phyloP scores from a whole-genome alignment of 2,888 invertebrate species.

The Hyposoter didymator region DNA sequence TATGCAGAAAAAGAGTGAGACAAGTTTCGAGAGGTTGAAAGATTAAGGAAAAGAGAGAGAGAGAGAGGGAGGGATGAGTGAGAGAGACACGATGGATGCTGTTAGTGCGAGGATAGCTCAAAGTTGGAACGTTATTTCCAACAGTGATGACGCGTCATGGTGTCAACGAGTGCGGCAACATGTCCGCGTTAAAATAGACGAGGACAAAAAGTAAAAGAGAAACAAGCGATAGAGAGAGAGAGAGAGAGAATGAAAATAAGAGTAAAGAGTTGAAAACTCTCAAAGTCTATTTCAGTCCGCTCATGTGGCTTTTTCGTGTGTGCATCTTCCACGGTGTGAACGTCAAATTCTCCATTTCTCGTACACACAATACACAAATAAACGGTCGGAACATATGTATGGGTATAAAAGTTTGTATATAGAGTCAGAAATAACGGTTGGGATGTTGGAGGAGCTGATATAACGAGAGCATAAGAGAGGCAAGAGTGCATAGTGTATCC shows the following conservation, averaged over 20 bases:
- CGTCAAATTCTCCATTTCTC: constrained; percentile 18
- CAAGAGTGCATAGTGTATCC: constrained; percentile 12
- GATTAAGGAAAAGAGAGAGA: constrained; percentile 2
- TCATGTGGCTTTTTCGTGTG: constrained; percentile 25
- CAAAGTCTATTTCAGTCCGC: constrained; percentile 32
- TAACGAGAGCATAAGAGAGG: constrained; percentile 41
- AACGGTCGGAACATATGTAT: not conserved
- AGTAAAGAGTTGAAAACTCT: constrained; percentile 31
- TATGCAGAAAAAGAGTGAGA: constrained; percentile 14
- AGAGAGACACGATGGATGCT: constrained; percentile 13
- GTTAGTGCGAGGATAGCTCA: constrained; percentile 24
- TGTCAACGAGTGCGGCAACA: constrained; percentile 62
- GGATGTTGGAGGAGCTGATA: not conserved
- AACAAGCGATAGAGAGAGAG: not conserved
- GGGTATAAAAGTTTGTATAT: constrained; percentile 6
- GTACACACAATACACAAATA: not conserved
- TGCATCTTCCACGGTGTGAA: constrained; percentile 9
- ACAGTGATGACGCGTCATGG: constrained; percentile 58
- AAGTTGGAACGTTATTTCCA: constrained; percentile 64
- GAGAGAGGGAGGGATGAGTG: constrained; percentile 11
- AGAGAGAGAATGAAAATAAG: not conserved
- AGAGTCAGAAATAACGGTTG: constrained; percentile 26
- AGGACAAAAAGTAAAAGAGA: constrained; percentile 2
- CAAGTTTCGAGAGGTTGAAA: constrained; percentile 6
- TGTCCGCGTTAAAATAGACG: constrained; percentile 39